Evolutionary conservation across 2,888 invertebrate species (phyloP).

Genomic region (Pyrocoelia pectoralis): DNA sequence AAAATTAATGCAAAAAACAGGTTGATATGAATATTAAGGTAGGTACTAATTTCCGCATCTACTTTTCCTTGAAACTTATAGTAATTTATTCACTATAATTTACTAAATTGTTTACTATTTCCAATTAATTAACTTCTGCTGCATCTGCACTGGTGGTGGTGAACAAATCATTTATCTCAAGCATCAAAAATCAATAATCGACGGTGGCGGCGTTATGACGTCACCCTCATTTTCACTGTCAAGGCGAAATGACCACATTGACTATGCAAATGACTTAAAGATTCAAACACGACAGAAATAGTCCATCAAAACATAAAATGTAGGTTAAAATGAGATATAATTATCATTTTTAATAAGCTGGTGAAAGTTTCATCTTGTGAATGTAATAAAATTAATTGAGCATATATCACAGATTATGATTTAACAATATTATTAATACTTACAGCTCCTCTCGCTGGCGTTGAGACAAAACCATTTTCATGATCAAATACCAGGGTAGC

Average conservation of each 20-base stretch:
- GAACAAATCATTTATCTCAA: slow-evolving; percentile 10
- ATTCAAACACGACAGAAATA: too few relatives aligned
- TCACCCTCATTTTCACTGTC: slow-evolving; percentile 24
- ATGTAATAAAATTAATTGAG: neutral
- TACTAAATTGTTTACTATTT: too few relatives aligned
- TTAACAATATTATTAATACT: slow-evolving; percentile 63
- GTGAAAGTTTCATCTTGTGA: slow-evolving; percentile 4
- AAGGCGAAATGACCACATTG: slow-evolving; percentile 13
- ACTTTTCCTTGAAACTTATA: too few relatives aligned
- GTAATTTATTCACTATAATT: too few relatives aligned
- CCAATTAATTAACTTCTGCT: too few relatives aligned
- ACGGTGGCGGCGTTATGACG: slow-evolving; percentile 17
- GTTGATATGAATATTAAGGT: too few relatives aligned
- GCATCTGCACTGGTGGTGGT: too few relatives aligned
- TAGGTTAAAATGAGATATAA: too few relatives aligned
- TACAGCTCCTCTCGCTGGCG: slow-evolving; percentile 99
- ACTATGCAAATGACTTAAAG: too few relatives aligned
- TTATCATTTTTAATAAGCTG: neutral
- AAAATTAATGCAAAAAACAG: too few relatives aligned
- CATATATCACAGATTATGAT: neutral
- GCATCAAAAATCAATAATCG: slow-evolving; percentile 13
- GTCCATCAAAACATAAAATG: neutral
- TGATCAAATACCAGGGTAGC: slow-evolving; percentile 62
- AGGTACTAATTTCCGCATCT: too few relatives aligned
- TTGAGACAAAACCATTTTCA: slow-evolving; percentile 99